These are phyloP conservation scores for Pristiophorus japonicus DNA, from an alignment of 2,113 vertebrate genomes.

Conservation along the genomic window DNA sequence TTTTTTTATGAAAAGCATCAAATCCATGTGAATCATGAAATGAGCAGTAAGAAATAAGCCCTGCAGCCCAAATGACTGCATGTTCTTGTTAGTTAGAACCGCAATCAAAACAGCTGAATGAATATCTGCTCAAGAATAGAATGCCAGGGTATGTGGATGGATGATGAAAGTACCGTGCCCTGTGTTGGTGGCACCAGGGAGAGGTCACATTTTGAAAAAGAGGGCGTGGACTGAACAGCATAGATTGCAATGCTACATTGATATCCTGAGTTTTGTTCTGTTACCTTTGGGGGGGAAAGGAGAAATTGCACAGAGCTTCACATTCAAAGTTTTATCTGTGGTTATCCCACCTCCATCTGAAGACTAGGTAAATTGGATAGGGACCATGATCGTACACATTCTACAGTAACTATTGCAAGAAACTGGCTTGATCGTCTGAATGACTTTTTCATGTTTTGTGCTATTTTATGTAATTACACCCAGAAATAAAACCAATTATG, in stretches of 20 bases:
- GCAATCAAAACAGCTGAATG: neutral
- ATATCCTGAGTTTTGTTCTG: too few species aligned
- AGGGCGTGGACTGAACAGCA: neutral
- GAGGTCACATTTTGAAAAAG: neutral
- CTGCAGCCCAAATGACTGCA: neutral
- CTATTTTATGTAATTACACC: too few species aligned
- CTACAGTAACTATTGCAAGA: too few species aligned
- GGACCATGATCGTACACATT: too few species aligned
- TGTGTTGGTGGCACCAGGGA: neutral
- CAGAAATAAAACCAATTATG: too few species aligned
- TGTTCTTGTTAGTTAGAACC: neutral
- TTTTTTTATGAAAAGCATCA: neutral
- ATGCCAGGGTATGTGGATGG: neutral
- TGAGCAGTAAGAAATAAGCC: neutral
- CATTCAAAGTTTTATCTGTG: too few species aligned
- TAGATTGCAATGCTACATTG: neutral
- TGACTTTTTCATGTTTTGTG: too few species aligned
- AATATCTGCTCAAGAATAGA: neutral
- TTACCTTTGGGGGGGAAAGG: too few species aligned
- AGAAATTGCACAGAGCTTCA: too few species aligned
- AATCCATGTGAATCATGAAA: neutral
- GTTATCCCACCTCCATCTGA: too few species aligned
- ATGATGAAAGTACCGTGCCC: neutral
- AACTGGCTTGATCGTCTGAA: too few species aligned
- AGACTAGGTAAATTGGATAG: too few species aligned